These are phyloP conservation scores for Drosophila mojavensis DNA, from an alignment of 1,140 invertebrate species.

Conservation along the genomic window DNA sequence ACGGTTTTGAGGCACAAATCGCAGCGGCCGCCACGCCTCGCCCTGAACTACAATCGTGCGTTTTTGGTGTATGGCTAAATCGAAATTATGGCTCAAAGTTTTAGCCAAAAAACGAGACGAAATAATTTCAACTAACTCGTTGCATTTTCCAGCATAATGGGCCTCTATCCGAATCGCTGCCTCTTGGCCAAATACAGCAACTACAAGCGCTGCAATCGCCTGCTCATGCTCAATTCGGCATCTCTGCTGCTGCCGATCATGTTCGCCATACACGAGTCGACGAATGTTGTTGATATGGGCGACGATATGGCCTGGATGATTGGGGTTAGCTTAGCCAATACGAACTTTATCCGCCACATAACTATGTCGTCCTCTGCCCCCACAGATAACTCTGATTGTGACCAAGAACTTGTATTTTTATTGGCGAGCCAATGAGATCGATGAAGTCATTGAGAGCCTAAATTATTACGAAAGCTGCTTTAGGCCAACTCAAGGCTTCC, in stretches of 20 bases:
- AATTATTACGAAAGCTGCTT: conserved; percentile 40
- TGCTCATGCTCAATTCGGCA: conserved; percentile 39
- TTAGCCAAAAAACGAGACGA: conserved; percentile 1
- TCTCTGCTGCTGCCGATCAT: conserved; percentile 21
- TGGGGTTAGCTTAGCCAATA: conserved; percentile 35
- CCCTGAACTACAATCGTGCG: conserved; percentile 48
- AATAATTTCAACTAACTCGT: conserved; percentile 7
- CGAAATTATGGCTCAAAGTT: not conserved
- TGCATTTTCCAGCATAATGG: conserved; percentile 31
- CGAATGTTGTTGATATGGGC: conserved; percentile 54
- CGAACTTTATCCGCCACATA: not conserved
- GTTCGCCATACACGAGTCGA: conserved; percentile 45
- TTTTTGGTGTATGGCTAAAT: conserved; percentile 35
- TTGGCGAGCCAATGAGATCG: conserved; percentile 43
- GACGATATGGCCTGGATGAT: conserved; percentile 57
- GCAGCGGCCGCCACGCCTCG: conserved; percentile 44
- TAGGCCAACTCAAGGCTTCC: not conserved
- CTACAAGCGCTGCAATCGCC: conserved; percentile 39
- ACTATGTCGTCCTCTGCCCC: not conserved
- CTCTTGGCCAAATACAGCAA: conserved; percentile 4
- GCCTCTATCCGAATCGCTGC: conserved; percentile 52
- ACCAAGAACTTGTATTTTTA: conserved; percentile 41
- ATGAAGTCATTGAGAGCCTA: conserved; percentile 57
- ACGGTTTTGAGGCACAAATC: conserved; percentile 46
- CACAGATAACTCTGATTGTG: conserved; percentile 40